phyloP scores from a whole-genome alignment of 2,113 vertebrate genomes.

The Tichodroma muraria region DNA sequence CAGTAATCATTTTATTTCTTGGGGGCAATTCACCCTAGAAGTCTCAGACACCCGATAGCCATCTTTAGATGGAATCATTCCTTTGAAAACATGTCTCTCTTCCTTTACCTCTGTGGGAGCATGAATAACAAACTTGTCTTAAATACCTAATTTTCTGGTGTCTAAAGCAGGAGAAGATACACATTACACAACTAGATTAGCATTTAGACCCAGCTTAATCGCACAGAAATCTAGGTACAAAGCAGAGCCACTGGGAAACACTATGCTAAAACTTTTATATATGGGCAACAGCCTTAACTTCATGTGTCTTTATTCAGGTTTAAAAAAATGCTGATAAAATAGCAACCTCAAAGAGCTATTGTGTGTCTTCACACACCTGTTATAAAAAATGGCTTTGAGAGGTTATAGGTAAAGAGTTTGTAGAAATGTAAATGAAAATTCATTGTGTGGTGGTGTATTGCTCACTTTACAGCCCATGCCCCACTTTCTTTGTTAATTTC shows the following conservation, averaged over 20 bases:
- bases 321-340: background rate
- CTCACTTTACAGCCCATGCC: background rate
- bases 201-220: background rate
- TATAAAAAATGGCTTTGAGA: background rate
- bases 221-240: background rate
- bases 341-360: background rate
- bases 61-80: background rate
- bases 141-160: background rate
- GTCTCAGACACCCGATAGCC: background rate
- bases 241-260: background rate
- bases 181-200: background rate
- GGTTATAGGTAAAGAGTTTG: background rate
- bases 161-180: background rate
- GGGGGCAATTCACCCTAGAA: background rate
- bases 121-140: background rate
- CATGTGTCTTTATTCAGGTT: background rate
- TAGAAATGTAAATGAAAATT: background rate
- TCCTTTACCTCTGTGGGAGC: background rate
- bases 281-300: background rate
- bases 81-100: background rate
- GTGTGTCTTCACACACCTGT: background rate
- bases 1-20: background rate
- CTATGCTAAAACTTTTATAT: background rate
- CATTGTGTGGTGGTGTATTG: background rate
- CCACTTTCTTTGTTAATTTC: background rate